A percentile compares a stretch with the other conserved stretches of the same genome.
Conservation (phyloP, 1,140 invertebrate species). For the Lineus longissimus region DNA sequence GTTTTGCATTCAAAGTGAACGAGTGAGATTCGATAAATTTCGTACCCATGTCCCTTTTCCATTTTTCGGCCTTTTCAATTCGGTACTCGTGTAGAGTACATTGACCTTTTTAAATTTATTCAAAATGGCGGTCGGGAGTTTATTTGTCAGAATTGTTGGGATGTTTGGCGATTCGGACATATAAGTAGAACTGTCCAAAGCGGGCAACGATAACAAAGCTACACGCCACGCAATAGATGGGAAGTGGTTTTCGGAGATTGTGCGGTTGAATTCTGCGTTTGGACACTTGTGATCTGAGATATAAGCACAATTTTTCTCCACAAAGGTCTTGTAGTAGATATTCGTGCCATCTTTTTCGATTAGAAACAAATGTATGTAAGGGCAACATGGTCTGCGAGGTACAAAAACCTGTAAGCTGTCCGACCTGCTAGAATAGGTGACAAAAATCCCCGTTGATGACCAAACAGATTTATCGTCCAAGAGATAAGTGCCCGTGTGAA, state of each 20-base stretch:
- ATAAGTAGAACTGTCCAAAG: conserved; percentile 5
- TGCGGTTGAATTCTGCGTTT: conserved; percentile 5
- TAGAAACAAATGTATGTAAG: conserved; percentile 3
- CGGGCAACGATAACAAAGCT: conserved; percentile 1
- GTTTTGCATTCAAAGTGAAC: background rate
- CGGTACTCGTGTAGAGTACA: background rate
- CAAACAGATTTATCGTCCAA: background rate
- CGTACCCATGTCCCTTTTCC: background rate
- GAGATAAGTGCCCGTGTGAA: conserved; percentile 8
- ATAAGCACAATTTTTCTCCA: background rate
- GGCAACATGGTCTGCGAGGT: conserved; percentile 4
- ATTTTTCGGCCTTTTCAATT: conserved; percentile 6
- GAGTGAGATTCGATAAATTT: background rate
- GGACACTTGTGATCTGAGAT: conserved; percentile 8
- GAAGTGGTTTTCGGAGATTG: conserved; percentile 1
- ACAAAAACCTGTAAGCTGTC: conserved; percentile 1
- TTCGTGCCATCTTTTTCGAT: conserved; percentile 3
- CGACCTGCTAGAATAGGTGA: background rate
- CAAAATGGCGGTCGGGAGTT: conserved; percentile 7
- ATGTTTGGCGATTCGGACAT: background rate
- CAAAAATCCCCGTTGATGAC: conserved; percentile 1
- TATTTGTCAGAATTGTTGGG: conserved; percentile 5
- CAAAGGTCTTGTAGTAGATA: conserved; percentile 4
- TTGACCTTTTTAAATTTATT: conserved; percentile 4
- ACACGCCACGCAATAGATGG: background rate